Percentiles rank a stretch among this genome's conserved stretches.
These are phyloP conservation scores for Phenacoccus solenopsis DNA, from an alignment of 1,140 invertebrate genomes.

Conservation along the genomic window DNA sequence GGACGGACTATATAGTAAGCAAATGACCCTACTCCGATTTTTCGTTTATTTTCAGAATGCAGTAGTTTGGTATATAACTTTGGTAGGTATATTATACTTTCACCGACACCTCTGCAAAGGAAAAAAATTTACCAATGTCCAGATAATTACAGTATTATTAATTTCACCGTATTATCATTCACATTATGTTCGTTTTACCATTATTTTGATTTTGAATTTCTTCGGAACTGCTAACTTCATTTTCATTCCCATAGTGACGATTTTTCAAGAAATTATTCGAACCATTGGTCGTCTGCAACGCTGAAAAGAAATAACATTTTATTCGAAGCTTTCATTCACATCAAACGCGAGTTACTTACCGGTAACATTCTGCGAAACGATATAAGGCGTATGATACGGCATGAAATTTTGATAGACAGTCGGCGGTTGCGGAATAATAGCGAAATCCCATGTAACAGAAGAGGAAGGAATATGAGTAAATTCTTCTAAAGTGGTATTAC, in stretches of 20 bases:
- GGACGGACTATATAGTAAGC: no score
- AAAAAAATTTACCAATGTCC: no score
- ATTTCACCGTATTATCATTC: no score
- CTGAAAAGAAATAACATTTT: not conserved
- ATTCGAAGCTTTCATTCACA: no score
- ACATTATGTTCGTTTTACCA: not conserved
- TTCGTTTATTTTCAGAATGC: no score
- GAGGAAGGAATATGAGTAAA: conserved; percentile 31
- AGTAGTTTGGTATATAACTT: no score
- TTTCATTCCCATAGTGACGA: conserved; percentile 38
- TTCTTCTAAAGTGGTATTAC: conserved; percentile 15
- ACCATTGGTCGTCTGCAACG: not conserved
- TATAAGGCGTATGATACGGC: not conserved
- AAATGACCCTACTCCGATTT: no score
- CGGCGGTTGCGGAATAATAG: conserved; percentile 26
- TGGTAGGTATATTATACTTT: no score
- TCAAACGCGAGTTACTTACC: not conserved
- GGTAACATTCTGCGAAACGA: not conserved
- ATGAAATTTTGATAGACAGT: not conserved
- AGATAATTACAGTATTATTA: no score
- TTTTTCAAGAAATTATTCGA: not conserved
- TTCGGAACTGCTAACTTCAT: conserved; percentile 60
- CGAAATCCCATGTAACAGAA: conserved; percentile 33
- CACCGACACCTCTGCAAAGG: no score
- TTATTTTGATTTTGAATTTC: conserved; percentile 34